Conservation (phyloP, 2,113 vertebrate species). For the Carollia perspicillata region DNA sequence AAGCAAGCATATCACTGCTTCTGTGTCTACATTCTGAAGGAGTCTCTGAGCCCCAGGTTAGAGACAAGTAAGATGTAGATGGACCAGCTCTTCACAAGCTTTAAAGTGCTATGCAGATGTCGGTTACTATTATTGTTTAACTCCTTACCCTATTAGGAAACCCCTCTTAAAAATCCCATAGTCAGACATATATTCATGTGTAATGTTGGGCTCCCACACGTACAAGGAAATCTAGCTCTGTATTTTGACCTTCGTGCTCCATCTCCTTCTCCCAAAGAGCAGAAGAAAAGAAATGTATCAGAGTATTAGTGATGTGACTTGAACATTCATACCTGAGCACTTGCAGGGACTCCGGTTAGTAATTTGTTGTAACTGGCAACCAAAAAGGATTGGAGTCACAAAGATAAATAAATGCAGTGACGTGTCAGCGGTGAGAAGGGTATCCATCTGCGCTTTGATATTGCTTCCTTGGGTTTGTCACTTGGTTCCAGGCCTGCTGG, state of each 20-base stretch:
- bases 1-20: not conserved
- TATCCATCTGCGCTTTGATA: not conserved
- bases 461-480: not conserved
- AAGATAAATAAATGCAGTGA: not conserved
- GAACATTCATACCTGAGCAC: not conserved
- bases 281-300: not conserved
- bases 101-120: not conserved
- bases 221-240: not conserved
- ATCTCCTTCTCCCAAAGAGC: conserved; percentile 4
- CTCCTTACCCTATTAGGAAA: not conserved
- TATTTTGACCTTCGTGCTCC: not conserved
- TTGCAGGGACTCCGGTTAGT: not conserved
- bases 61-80: not conserved
- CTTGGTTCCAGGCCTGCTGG: not conserved
- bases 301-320: not conserved
- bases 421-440: not conserved
- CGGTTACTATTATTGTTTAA: not conserved
- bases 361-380: not conserved
- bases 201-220: not conserved
- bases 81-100: not conserved
- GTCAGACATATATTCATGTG: not conserved
- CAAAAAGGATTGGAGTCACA: not conserved
- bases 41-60: not conserved
- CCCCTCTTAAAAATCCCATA: not conserved
- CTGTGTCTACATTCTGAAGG: conserved; percentile 2